Evolutionary conservation across 1,140 invertebrate genomes (phyloP).

Genomic region (Orussus abietinus): DNA sequence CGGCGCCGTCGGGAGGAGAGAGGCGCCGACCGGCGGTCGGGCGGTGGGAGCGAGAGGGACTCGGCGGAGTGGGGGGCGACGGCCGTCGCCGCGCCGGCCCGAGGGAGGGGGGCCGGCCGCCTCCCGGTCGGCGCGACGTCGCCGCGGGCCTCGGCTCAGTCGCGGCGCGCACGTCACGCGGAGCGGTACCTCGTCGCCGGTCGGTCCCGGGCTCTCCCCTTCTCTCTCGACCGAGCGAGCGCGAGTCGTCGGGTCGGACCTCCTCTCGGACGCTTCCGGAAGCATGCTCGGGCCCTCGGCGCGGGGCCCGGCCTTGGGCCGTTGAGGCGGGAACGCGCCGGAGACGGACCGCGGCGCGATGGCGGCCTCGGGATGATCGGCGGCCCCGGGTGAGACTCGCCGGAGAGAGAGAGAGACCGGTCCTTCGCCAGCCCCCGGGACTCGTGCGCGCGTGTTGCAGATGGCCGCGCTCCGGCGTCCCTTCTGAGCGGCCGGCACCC

Average conservation of each 20-base stretch:
- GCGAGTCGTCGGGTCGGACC: too few species aligned
- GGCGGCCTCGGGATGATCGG: slow-evolving; percentile 11
- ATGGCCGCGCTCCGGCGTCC: slow-evolving; percentile 23
- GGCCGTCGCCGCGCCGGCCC: slow-evolving; percentile 31
- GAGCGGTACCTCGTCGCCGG: slow-evolving; percentile 23
- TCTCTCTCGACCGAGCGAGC: slow-evolving; percentile 4
- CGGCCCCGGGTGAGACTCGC: slow-evolving; percentile 16
- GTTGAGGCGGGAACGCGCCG: neutral
- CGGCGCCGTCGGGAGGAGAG: slow-evolving; percentile 15
- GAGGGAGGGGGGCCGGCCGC: slow-evolving; percentile 22
- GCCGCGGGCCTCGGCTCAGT: slow-evolving; percentile 45
- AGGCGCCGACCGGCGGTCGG: slow-evolving; percentile 6
- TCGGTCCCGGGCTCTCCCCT: neutral
- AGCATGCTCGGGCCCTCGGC: neutral
- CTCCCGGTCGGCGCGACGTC: slow-evolving; percentile 14
- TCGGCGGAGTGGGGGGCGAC: slow-evolving; percentile 19
- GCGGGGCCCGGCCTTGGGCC: neutral
- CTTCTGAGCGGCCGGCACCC: slow-evolving; percentile 7
- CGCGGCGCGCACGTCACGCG: slow-evolving; percentile 54
- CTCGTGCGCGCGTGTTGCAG: slow-evolving; percentile 27
- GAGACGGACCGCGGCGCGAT: neutral
- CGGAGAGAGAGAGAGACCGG: too few species aligned
- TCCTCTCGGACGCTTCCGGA: too few species aligned
- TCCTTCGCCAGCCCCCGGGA: slow-evolving; percentile 14
- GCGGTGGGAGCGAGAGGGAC: neutral